phyloP scores from a whole-genome alignment of 2,888 invertebrate species.

The Horisme vitalbata region DNA sequence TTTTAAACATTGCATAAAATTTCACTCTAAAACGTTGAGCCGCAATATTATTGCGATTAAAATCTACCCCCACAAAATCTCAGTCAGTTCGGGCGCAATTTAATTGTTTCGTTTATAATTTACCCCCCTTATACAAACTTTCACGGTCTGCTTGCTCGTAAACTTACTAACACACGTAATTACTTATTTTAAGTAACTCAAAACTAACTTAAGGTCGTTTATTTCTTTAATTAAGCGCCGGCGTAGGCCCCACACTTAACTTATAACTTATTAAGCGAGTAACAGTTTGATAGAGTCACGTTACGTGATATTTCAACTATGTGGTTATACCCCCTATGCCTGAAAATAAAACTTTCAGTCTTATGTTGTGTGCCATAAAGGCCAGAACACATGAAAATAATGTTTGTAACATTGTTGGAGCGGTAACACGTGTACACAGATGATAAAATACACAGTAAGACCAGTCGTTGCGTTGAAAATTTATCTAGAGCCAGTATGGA shows the following conservation, averaged over 20 bases:
- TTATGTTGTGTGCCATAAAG: neutral
- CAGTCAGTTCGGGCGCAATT: neutral
- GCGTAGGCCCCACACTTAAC: constrained; percentile 8
- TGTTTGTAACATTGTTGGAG: constrained; percentile 1
- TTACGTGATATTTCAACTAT: constrained; percentile 12
- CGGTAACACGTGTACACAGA: constrained; percentile 14
- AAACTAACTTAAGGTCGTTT: constrained; percentile 2
- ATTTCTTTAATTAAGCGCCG: constrained; percentile 5
- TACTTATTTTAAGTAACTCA: constrained; percentile 5
- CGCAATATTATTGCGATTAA: too few relatives aligned
- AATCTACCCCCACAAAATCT: too few relatives aligned
- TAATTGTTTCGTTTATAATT: neutral
- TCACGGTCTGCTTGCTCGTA: constrained; percentile 1
- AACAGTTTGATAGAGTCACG: constrained; percentile 11
- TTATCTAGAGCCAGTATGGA: constrained; percentile 1
- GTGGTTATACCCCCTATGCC: neutral
- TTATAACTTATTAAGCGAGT: constrained; percentile 11
- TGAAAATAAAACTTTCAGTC: neutral
- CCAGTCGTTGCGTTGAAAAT: constrained; percentile 18
- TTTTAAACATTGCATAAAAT: too few relatives aligned
- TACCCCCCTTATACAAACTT: neutral
- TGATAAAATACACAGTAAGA: constrained; percentile 24
- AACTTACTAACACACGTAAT: constrained; percentile 5
- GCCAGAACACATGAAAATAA: neutral
- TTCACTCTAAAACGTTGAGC: too few relatives aligned